These are phyloP conservation scores for Takifugu flavidus DNA, from an alignment of 2,113 vertebrate genomes.

Conservation along the genomic window DNA sequence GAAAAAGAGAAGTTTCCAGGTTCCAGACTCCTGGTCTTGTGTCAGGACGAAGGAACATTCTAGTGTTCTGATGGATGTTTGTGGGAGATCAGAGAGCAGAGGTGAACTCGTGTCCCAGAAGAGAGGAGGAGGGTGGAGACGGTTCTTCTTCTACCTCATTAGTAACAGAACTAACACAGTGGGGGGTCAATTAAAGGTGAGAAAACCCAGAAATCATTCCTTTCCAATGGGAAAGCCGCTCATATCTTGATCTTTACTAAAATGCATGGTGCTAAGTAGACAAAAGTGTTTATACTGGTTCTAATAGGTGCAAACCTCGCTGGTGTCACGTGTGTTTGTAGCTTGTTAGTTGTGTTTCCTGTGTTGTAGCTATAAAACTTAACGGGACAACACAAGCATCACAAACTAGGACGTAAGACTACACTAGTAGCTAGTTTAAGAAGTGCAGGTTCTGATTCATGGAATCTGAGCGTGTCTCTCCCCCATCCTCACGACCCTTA, in stretches of 20 bases:
- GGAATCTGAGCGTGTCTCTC: neutral
- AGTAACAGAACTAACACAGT: slow-evolving; percentile 11
- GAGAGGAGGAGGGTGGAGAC: slow-evolving; percentile 15
- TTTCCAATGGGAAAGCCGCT: too few species aligned
- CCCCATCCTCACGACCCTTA: neutral
- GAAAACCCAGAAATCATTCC: neutral
- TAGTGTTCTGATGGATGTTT: slow-evolving; percentile 20
- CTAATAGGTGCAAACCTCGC: neutral
- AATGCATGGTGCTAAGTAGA: too few species aligned
- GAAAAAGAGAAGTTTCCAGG: too few species aligned
- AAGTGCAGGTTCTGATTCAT: neutral
- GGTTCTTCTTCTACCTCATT: slow-evolving; percentile 32
- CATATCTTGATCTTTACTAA: too few species aligned
- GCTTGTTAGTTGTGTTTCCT: too few species aligned
- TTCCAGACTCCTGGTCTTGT: neutral
- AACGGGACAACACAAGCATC: too few species aligned
- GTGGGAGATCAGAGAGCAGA: slow-evolving; percentile 8
- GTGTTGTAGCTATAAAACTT: too few species aligned
- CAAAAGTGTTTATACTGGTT: neutral
- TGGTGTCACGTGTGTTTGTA: too few species aligned
- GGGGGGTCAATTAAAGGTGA: slow-evolving; percentile 24
- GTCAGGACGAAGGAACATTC: neutral
- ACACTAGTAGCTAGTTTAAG: neutral
- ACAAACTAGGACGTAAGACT: too few species aligned
- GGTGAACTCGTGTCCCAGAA: slow-evolving; percentile 13